Conservation (phyloP, 2,888 invertebrate genomes). For the Cinara cedri region DNA sequence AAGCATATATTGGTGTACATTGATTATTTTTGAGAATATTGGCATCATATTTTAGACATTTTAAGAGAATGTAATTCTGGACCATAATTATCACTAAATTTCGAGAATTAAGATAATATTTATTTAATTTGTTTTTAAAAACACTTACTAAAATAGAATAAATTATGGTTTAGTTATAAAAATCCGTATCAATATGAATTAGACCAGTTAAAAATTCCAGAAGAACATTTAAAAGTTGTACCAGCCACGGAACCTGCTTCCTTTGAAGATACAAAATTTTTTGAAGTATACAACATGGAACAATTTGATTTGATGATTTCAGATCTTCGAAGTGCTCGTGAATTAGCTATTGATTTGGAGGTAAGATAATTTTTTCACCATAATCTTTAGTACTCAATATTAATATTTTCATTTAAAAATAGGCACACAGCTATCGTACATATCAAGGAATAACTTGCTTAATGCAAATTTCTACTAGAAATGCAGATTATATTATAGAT, state of each 20-base stretch:
- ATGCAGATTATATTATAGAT: slow-evolving; percentile 87
- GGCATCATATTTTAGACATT: too few species aligned
- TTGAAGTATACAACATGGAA: slow-evolving; percentile 72
- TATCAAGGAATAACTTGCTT: slow-evolving; percentile 95
- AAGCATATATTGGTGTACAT: too few species aligned
- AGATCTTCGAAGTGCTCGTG: slow-evolving; percentile 71
- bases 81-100: too few species aligned
- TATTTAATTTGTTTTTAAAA: not conserved
- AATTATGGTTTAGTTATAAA: slow-evolving; percentile 68
- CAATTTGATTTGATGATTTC: slow-evolving; percentile 72
- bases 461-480: slow-evolving; percentile 87
- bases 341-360: slow-evolving; percentile 89
- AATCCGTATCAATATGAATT: slow-evolving; percentile 91
- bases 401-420: slow-evolving; percentile 47
- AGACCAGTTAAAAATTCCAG: slow-evolving; percentile 71
- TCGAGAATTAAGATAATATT: too few species aligned
- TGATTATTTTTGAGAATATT: too few species aligned
- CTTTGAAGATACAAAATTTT: slow-evolving; percentile 71
- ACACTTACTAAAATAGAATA: not conserved
- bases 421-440: slow-evolving; percentile 89
- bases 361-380: slow-evolving; percentile 57
- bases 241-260: slow-evolving; percentile 65
- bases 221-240: slow-evolving; percentile 65
- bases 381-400: not conserved
- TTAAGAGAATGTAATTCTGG: too few species aligned